A percentile compares a stretch with the other conserved stretches of the same genome.
phyloP scores from a whole-genome alignment of 2,797 vertebrate genomes.

The Pseudomugil gertrudae region DNA sequence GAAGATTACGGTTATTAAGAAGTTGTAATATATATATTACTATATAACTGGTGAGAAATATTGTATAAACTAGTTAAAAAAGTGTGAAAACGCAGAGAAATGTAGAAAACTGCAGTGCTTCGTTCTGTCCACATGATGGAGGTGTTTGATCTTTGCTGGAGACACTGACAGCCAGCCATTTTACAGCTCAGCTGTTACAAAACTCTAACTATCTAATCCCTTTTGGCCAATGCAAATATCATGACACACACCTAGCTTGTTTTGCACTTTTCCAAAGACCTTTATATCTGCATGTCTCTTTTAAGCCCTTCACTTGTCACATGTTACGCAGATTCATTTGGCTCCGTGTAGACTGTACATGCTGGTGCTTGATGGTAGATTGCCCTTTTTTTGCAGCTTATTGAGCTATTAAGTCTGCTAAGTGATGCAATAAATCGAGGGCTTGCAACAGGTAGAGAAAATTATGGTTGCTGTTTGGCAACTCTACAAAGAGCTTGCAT shows the following conservation, averaged over 20 bases:
- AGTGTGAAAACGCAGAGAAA: neutral
- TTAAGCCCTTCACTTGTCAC: slow-evolving; percentile 28
- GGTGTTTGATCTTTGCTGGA: slow-evolving; percentile 66
- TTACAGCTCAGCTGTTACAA: slow-evolving; percentile 42
- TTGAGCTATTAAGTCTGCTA: slow-evolving; percentile 63
- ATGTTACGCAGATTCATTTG: slow-evolving; percentile 30
- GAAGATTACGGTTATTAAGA: neutral
- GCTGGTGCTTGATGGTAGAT: slow-evolving; percentile 58
- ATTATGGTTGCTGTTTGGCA: slow-evolving; percentile 69
- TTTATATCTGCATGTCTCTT: slow-evolving; percentile 11
- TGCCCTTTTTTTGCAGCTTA: slow-evolving; percentile 54
- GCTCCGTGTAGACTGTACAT: slow-evolving; percentile 48
- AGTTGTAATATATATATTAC: too few relatives aligned
- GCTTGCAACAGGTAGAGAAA: slow-evolving; percentile 68
- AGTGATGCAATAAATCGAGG: slow-evolving; percentile 73
- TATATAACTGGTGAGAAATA: neutral
- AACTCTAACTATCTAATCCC: slow-evolving; percentile 31
- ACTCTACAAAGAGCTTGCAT: slow-evolving; percentile 68
- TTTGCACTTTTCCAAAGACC: slow-evolving; percentile 2
- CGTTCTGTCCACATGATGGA: slow-evolving; percentile 72
- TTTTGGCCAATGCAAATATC: slow-evolving; percentile 26
- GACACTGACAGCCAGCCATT: slow-evolving; percentile 48
- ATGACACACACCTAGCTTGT: slow-evolving; percentile 8
- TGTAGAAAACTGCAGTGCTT: slow-evolving; percentile 55
- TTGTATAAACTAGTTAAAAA: neutral